Evolutionary conservation across 2,797 vertebrate species (phyloP).

Genomic region (Pangasius macronema): DNA sequence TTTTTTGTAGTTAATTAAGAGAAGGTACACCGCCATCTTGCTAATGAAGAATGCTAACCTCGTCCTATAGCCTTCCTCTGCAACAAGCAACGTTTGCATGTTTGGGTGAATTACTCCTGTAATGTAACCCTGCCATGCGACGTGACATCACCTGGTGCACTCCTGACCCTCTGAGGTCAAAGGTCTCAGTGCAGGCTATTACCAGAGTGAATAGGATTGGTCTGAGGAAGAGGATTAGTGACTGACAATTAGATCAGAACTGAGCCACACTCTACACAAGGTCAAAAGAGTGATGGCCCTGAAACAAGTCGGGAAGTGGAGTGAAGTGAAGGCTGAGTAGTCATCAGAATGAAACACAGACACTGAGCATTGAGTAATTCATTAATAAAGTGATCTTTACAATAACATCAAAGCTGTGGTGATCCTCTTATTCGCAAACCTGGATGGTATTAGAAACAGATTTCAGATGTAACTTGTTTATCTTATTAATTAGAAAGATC

Average conservation of each 20-base stretch:
- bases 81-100: background rate
- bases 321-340: background rate
- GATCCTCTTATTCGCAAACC: background rate
- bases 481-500: background rate
- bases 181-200: slow-evolving; percentile 43
- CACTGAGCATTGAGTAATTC: background rate
- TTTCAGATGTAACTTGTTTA: background rate
- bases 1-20: too few species aligned
- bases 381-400: background rate
- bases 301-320: background rate
- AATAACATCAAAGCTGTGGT: background rate
- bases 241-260: slow-evolving; percentile 40
- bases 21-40: too few species aligned
- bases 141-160: background rate
- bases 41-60: background rate
- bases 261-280: slow-evolving; percentile 35
- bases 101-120: background rate
- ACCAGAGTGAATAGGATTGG: slow-evolving; percentile 47
- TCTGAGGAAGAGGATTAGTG: slow-evolving; percentile 51
- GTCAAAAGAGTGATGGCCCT: slow-evolving; percentile 36
- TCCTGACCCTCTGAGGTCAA: slow-evolving; percentile 38
- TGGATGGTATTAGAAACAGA: background rate
- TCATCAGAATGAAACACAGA: background rate
- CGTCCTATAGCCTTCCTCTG: background rate
- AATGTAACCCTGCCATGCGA: background rate